These are phyloP conservation scores for Bettongia penicillata DNA, from an alignment of 2,113 vertebrate species.

Conservation along the genomic window DNA sequence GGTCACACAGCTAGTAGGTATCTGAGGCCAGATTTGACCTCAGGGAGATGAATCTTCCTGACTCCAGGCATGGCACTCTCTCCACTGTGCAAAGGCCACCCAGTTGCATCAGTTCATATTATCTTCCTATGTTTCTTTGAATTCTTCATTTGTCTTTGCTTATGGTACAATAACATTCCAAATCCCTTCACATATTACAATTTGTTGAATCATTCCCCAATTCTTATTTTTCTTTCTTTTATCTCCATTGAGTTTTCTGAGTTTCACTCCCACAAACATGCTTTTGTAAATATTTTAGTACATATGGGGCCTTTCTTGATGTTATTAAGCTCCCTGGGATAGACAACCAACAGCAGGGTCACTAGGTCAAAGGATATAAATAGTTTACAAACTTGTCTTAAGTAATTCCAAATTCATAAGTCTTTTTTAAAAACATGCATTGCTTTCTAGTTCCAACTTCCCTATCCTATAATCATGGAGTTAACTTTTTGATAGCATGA, in stretches of 20 bases:
- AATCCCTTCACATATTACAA: background rate
- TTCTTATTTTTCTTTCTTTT: background rate
- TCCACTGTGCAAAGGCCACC: background rate
- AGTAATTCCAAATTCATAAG: too few relatives aligned
- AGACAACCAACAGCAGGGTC: too few relatives aligned
- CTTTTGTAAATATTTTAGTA: background rate
- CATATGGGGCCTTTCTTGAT: too few relatives aligned
- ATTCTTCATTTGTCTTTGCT: background rate
- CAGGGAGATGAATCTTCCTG: background rate
- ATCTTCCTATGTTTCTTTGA: background rate
- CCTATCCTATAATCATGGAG: background rate
- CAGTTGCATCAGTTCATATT: background rate
- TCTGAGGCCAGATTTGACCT: background rate
- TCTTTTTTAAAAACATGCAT: background rate
- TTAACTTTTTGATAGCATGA: background rate
- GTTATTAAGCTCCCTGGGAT: too few relatives aligned
- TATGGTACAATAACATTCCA: background rate
- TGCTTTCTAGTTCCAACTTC: background rate
- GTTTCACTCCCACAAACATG: background rate
- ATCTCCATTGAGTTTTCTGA: background rate
- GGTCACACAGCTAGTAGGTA: background rate
- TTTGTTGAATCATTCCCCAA: background rate
- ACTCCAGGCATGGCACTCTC: background rate
- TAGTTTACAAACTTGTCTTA: too few relatives aligned
- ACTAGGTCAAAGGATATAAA: too few relatives aligned